Percentiles rank a stretch among this genome's conserved stretches.
These are phyloP conservation scores for Struthidea cinerea DNA, from an alignment of 2,113 vertebrate genomes.

Conservation along the genomic window DNA sequence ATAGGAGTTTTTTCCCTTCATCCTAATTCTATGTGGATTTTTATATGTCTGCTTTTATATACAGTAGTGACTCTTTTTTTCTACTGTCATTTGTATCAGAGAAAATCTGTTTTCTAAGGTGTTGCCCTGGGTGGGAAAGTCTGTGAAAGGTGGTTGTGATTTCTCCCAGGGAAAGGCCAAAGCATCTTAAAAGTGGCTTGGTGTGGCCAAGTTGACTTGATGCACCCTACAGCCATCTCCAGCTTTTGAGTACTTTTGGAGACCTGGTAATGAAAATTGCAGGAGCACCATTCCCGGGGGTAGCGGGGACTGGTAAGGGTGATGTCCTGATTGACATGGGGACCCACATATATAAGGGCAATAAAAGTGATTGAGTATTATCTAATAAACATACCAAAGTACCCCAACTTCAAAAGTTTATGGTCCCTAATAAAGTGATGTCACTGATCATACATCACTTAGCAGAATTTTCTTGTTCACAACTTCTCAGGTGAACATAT, in stretches of 20 bases:
- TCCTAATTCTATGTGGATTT: background rate
- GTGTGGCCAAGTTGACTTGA: background rate
- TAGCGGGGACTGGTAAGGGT: accelerated
- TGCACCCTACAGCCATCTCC: background rate
- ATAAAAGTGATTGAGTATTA: background rate
- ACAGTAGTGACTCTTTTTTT: background rate
- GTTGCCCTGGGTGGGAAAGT: background rate
- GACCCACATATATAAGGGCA: background rate
- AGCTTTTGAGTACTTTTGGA: background rate
- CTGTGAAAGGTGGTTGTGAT: background rate
- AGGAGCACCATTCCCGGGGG: accelerated
- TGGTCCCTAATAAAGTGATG: background rate
- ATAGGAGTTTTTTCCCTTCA: background rate
- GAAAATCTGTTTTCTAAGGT: background rate
- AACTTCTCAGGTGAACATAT: background rate
- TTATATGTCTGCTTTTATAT: background rate
- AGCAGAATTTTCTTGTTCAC: background rate
- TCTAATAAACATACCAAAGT: background rate
- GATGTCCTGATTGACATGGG: background rate
- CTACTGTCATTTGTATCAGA: background rate
- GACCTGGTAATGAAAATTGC: background rate
- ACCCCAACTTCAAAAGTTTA: background rate
- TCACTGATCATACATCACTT: background rate
- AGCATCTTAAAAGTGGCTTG: background rate
- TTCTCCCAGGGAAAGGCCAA: background rate